phyloP scores from a whole-genome alignment of 2,888 invertebrate genomes.

The Drosophila longiperda region DNA sequence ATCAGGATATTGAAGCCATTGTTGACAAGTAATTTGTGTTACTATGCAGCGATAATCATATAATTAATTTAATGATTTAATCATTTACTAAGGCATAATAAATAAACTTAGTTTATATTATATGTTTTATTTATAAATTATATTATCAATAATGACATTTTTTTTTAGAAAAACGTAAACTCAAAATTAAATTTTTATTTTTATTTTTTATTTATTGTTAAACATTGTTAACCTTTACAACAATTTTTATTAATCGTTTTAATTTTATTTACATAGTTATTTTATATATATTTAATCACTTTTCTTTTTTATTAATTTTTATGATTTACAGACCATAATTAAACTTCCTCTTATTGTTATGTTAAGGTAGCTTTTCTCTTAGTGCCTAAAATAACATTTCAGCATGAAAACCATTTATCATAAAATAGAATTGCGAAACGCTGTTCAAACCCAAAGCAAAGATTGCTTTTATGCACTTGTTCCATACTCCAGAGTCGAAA shows the following conservation, averaged over 20 bases:
- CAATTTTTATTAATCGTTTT: background rate
- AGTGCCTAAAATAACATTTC: background rate
- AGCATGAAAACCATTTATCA: background rate
- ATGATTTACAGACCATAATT: background rate
- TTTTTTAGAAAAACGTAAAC: background rate
- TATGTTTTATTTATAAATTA: background rate
- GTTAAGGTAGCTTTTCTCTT: no score
- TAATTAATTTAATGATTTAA: background rate
- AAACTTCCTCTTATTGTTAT: background rate
- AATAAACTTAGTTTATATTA: background rate
- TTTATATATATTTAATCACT: background rate
- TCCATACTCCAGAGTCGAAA: background rate
- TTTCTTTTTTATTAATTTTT: background rate
- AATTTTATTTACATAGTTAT: background rate
- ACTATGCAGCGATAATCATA: background rate
- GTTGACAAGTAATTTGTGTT: constrained; percentile 87
- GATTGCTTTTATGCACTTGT: background rate
- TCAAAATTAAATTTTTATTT: background rate
- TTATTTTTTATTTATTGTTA: background rate
- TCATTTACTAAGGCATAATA: background rate
- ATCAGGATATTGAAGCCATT: constrained; percentile 84
- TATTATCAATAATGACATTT: background rate
- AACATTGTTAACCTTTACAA: background rate
- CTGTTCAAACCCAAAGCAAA: background rate
- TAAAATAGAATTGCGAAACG: background rate